Conservation (phyloP, 2,888 invertebrate species). For the Glyphotaelius pellucidus region DNA sequence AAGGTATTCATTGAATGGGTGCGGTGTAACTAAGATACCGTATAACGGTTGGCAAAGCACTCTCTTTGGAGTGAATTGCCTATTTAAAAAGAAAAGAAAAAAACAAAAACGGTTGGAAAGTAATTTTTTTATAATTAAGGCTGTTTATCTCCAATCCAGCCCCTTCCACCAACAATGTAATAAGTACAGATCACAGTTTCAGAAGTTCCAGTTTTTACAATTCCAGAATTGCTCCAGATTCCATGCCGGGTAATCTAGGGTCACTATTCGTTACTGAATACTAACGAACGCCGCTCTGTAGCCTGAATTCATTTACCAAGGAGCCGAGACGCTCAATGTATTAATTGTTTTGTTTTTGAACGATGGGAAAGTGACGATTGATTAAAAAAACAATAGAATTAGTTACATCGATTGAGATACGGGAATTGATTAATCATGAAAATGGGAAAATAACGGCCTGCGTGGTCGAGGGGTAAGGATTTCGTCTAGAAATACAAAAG, state of each 20-base stretch:
- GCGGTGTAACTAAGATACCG: too few species aligned
- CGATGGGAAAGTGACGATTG: neutral
- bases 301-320: neutral
- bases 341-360: neutral
- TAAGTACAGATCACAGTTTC: neutral
- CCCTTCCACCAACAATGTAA: neutral
- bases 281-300: neutral
- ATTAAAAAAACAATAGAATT: neutral
- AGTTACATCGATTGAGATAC: too few species aligned
- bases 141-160: neutral
- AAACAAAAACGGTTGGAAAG: too few species aligned
- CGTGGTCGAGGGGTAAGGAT: too few species aligned
- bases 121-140: neutral
- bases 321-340: neutral
- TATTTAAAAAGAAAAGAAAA: too few species aligned
- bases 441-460: too few species aligned
- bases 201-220: conserved; percentile 42
- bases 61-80: too few species aligned
- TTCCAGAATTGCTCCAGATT: conserved; percentile 39
- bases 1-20: conserved; percentile 25
- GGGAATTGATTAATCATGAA: too few species aligned
- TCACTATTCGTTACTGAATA: conserved; percentile 41
- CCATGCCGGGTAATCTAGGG: conserved; percentile 32
- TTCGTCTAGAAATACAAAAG: too few species aligned
- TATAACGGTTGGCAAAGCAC: too few species aligned